These are phyloP conservation scores for Heliconius himera DNA, from an alignment of 1,140 invertebrate species.

Conservation along the genomic window DNA sequence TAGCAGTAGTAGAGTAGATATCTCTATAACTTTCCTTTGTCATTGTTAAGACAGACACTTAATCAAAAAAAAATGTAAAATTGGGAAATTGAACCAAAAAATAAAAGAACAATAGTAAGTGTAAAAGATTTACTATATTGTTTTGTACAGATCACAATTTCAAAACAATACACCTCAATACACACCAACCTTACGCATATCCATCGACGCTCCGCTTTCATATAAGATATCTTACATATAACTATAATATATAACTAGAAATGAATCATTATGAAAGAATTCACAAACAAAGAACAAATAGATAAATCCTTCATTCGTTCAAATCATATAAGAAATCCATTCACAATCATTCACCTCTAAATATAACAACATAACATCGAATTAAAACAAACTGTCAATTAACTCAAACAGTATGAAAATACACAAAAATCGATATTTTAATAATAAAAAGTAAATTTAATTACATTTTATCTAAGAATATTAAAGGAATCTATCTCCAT, in stretches of 20 bases:
- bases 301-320: background rate
- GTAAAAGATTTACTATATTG: slow-evolving; percentile 74
- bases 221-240: slow-evolving; percentile 14
- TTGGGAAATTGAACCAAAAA: slow-evolving; percentile 20
- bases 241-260: slow-evolving; percentile 16
- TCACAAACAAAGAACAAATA: background rate
- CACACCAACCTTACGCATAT: slow-evolving; percentile 62
- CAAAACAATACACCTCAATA: slow-evolving; percentile 67
- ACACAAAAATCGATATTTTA: background rate
- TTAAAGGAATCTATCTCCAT: background rate
- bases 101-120: slow-evolving; percentile 56
- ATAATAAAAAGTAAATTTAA: background rate
- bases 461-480: slow-evolving; percentile 2
- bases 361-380: slow-evolving; percentile 4
- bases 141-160: slow-evolving; percentile 70
- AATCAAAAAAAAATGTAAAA: too few species aligned
- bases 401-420: slow-evolving; percentile 1
- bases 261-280: background rate
- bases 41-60: background rate
- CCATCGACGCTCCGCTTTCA: slow-evolving; percentile 33
- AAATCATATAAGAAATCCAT: background rate
- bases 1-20: too few species aligned
- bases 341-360: slow-evolving; percentile 8
- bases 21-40: too few species aligned
- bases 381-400: slow-evolving; percentile 12